Conservation (phyloP, 1,140 invertebrate species). For the Listronotus bonariensis region DNA sequence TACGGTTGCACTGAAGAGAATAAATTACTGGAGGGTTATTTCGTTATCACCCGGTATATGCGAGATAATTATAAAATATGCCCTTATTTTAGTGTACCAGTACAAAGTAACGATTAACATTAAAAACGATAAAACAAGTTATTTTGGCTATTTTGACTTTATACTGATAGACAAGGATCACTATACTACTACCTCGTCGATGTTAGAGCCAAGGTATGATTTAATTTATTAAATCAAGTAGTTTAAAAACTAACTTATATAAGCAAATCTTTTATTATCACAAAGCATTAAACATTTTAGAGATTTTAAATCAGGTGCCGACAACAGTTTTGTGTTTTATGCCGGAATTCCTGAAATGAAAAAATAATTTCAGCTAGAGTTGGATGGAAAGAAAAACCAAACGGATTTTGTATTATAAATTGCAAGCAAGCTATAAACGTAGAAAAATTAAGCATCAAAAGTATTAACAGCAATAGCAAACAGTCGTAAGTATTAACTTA, state of each 20-base stretch:
- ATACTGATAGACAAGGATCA: conserved; percentile 46
- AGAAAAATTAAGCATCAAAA: conserved; percentile 24
- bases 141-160: conserved; percentile 46
- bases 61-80: too few relatives aligned
- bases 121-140: conserved; percentile 16
- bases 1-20: too few relatives aligned
- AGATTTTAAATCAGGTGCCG: conserved; percentile 28
- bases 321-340: conserved; percentile 47
- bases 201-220: conserved; percentile 23
- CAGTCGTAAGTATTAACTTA: conserved; percentile 6
- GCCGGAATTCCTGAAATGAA: conserved; percentile 40
- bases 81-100: conserved; percentile 38
- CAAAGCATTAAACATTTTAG: conserved; percentile 16
- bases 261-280: conserved; percentile 2
- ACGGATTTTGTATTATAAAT: conserved; percentile 33
- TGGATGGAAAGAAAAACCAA: conserved; percentile 43
- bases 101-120: conserved; percentile 37
- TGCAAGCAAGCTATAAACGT: conserved; percentile 31
- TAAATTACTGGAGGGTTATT: too few relatives aligned
- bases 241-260: too few relatives aligned
- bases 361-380: conserved; percentile 45
- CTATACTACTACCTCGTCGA: conserved; percentile 36
- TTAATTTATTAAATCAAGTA: too few relatives aligned
- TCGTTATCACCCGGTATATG: too few relatives aligned
- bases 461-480: conserved; percentile 24